Conservation (phyloP, 2,888 invertebrate genomes). For the Apoda limacodes region DNA sequence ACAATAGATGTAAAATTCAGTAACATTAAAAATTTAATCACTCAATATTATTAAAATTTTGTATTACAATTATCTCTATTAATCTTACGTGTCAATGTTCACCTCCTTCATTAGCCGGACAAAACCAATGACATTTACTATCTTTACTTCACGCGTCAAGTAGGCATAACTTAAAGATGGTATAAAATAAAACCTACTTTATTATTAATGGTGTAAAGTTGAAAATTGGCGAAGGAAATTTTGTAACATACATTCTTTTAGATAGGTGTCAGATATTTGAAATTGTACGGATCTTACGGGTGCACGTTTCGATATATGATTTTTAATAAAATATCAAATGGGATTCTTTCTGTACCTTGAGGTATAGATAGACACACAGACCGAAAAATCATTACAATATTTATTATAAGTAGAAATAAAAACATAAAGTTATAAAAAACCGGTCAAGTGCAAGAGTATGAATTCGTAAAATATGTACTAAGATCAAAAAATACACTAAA, state of each 20-base stretch:
- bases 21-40: too few relatives aligned
- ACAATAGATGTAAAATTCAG: too few relatives aligned
- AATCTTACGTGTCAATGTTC: constrained; percentile 25
- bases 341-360: too few relatives aligned
- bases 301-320: constrained; percentile 36
- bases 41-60: too few relatives aligned
- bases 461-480: too few relatives aligned
- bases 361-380: too few relatives aligned
- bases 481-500: too few relatives aligned
- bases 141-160: constrained; percentile 20
- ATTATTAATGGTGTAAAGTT: fast-evolving
- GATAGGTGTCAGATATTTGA: constrained; percentile 57
- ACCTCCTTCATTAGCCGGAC: constrained; percentile 53
- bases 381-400: too few relatives aligned
- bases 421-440: too few relatives aligned
- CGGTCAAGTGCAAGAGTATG: too few relatives aligned
- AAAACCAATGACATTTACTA: constrained; percentile 64
- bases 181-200: constrained; percentile 14
- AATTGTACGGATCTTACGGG: constrained; percentile 36
- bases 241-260: constrained; percentile 21
- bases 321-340: constrained; percentile 36
- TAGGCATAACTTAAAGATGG: constrained; percentile 20
- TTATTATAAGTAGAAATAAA: too few relatives aligned
- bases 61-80: too few relatives aligned
- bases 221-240: constrained; percentile 12